Evolutionary conservation across 1,140 invertebrate genomes (phyloP), one percentile per base, ranked within the genome.

Genomic region (Listronotus bonariensis): DNA sequence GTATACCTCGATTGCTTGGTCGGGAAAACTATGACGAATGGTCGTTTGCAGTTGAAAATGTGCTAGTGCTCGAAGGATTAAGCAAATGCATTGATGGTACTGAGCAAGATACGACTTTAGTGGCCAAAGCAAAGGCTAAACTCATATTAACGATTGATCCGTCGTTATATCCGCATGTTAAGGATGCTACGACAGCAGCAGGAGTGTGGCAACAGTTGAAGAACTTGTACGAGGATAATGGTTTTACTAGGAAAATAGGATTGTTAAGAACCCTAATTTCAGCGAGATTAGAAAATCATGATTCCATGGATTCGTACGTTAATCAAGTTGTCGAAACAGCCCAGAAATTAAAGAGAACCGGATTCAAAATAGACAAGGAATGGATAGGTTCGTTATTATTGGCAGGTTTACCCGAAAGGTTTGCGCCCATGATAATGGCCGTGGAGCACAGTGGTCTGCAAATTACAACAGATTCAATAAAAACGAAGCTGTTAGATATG

Each of bases 371-470:
- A 20, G 62, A 49, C 38, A 76, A 78, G 38, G 73, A 80, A 48
- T 78, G 72, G 74, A 68, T 78, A 15, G 77, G 72, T 14, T 61
- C 71, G 4, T 54, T 78, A 11, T 26, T 80, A 11, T 59, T 79
- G 20, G 73, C 76, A 0, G 78, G 77, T 70, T 79, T 26, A 32
- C 49, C 75, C 7, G 72, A 77, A 46, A 65, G 68, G 53, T 79
- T 55, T 70, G 20, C 34, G 17, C 77, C 78, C 0, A 78, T 79
- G 75, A 76, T 78, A 11, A 78, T 78, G 76, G 76, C 67, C 3
- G 70, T 79, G 6, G 69, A 70, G 40, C 65, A 70, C 59, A 58
- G 64, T 66, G 71, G 66, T 17, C 58, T 65, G 5, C 9, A 12
- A 40, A 70, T 71, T 11, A 58, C 64, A 11, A 46, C 65, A 4